Percentiles rank a stretch among this genome's conserved stretches.
Conservation (phyloP, 2,113 vertebrate species). For the Triplophysa siluroides region DNA sequence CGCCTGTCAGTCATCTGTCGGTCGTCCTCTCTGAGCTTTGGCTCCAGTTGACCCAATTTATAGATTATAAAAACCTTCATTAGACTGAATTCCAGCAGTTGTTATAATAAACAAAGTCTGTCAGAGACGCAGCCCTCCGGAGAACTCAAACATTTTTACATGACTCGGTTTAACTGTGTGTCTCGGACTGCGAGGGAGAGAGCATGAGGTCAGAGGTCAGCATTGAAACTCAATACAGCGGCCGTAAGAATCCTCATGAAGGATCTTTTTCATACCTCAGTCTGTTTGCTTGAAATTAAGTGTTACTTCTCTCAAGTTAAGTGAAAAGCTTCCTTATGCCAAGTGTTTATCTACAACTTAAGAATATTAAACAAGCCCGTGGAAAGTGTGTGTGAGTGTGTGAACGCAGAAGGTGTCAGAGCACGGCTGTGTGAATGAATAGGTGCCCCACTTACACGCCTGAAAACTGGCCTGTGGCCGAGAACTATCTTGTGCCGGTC, state of each 20-base stretch:
- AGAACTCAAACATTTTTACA: slow-evolving; percentile 11
- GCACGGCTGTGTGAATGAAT: not conserved
- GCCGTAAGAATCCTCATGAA: slow-evolving; percentile 61
- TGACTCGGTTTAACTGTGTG: slow-evolving; percentile 6
- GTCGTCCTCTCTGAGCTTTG: slow-evolving; percentile 31
- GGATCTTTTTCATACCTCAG: slow-evolving; percentile 66
- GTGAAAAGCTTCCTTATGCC: slow-evolving; percentile 72
- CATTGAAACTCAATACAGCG: slow-evolving; percentile 63
- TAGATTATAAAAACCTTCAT: slow-evolving; percentile 65
- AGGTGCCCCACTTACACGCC: not conserved
- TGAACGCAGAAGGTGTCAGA: slow-evolving; percentile 14
- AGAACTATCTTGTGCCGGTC: not conserved
- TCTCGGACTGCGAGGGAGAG: slow-evolving; percentile 16
- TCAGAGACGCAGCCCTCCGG: slow-evolving; percentile 14
- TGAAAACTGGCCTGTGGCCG: not conserved
- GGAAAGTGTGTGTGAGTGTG: slow-evolving; percentile 3
- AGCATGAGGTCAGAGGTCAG: slow-evolving; percentile 44
- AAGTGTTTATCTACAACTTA: slow-evolving; percentile 63
- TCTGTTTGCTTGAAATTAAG: slow-evolving; percentile 59
- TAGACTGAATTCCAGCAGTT: slow-evolving; percentile 62
- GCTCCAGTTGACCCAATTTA: slow-evolving; percentile 58
- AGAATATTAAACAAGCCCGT: slow-evolving; percentile 62
- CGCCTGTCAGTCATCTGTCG: slow-evolving; percentile 40
- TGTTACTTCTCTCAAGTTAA: slow-evolving; percentile 56
- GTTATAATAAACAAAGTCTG: slow-evolving; percentile 58